A percentile compares a stretch with the other conserved stretches of the same genome.
Evolutionary conservation across 1,140 invertebrate genomes (phyloP).

Genomic region (Acyrthosiphon pisum): DNA sequence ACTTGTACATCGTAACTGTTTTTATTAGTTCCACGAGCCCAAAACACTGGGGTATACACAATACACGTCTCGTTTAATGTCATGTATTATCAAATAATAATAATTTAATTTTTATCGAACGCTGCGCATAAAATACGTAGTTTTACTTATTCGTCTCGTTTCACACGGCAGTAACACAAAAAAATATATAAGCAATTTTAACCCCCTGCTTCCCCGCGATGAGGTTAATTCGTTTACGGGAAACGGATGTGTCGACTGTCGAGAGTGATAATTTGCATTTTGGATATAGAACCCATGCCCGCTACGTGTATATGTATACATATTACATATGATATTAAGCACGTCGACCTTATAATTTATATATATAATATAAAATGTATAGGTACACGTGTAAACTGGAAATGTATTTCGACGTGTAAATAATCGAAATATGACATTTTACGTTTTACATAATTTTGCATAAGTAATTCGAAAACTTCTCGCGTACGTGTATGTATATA

Average conservation of each 20-base stretch:
- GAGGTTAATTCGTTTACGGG: slow-evolving; percentile 42
- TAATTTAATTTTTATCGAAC: background rate
- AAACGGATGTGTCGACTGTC: slow-evolving; percentile 44
- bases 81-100: background rate
- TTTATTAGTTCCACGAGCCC: no score
- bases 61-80: no score
- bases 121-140: background rate
- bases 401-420: slow-evolving; percentile 48
- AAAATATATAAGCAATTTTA: slow-evolving; percentile 6
- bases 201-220: background rate
- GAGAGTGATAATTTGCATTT: slow-evolving; percentile 48
- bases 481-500: background rate
- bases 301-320: slow-evolving; percentile 19
- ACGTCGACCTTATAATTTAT: slow-evolving; percentile 6
- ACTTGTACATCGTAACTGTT: background rate
- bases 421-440: slow-evolving; percentile 53
- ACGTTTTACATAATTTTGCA: slow-evolving; percentile 53
- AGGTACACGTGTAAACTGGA: slow-evolving; percentile 39
- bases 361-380: background rate
- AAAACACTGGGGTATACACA: no score
- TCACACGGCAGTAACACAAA: background rate
- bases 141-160: background rate
- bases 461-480: slow-evolving; percentile 49
- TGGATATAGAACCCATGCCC: slow-evolving; percentile 15
- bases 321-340: slow-evolving; percentile 10